A percentile compares a stretch with the other conserved stretches of the same genome.
phyloP scores from a whole-genome alignment of 2,888 invertebrate genomes.

The Tryphoninae sp. region DNA sequence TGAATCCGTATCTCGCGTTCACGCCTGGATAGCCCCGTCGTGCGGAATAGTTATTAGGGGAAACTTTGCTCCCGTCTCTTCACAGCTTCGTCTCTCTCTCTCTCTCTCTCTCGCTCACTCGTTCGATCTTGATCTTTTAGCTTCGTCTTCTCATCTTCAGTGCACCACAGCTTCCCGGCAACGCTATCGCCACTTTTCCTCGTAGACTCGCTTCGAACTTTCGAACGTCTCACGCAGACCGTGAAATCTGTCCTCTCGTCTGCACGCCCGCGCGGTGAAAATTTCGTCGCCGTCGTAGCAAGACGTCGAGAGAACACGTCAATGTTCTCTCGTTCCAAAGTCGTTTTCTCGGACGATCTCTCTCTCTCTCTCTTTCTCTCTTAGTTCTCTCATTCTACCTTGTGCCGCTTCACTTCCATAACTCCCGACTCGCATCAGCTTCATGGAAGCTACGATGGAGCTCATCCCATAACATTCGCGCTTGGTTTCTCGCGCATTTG shows the following conservation, averaged over 20 bases:
- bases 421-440: conserved; percentile 1
- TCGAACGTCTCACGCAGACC: conserved; percentile 78
- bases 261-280: conserved; percentile 65
- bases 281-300: conserved; percentile 63
- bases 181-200: conserved; percentile 50
- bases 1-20: conserved; percentile 78
- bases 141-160: conserved; percentile 50
- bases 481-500: not conserved
- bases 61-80: conserved; percentile 73
- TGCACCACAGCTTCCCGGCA: conserved; percentile 29
- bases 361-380: not conserved
- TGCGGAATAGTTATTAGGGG: conserved; percentile 77
- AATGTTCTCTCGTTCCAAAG: conserved; percentile 51
- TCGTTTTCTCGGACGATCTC: conserved; percentile 24
- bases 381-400: not conserved
- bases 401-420: conserved; percentile 7
- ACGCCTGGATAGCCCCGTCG: conserved; percentile 76
- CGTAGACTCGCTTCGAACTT: conserved; percentile 72
- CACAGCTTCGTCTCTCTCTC: not conserved
- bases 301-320: conserved; percentile 43
- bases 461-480: not conserved
- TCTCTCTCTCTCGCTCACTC: conserved; percentile 17
- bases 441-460: not conserved
- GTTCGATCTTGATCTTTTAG: not conserved
- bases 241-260: conserved; percentile 74